These are phyloP conservation scores for Fistularia commersonii DNA, from an alignment of 2,797 vertebrate species.

Conservation along the genomic window DNA sequence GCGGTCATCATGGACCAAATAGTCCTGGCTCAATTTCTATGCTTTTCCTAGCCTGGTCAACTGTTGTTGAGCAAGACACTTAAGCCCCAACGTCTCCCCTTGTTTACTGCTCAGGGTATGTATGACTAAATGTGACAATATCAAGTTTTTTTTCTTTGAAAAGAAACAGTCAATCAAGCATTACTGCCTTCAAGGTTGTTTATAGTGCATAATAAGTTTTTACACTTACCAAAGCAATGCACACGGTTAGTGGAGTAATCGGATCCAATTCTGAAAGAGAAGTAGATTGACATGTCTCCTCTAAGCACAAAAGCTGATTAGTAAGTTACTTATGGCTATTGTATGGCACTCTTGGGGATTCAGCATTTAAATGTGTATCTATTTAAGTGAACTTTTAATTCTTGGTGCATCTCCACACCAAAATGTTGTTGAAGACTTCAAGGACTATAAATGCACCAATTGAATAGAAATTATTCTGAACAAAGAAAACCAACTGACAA, in stretches of 20 bases:
- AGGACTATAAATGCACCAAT: slow-evolving; percentile 27
- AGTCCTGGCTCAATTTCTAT: too few species aligned
- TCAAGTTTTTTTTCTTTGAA: too few species aligned
- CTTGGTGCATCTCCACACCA: slow-evolving; percentile 33
- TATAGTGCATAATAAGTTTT: background rate
- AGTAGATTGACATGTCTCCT: slow-evolving; percentile 52
- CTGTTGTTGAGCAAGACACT: too few species aligned
- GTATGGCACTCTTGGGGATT: slow-evolving; percentile 40
- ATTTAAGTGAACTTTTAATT: slow-evolving; percentile 46
- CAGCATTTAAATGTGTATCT: slow-evolving; percentile 35
- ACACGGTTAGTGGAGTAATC: background rate
- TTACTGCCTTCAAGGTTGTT: background rate
- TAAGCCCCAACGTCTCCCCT: too few species aligned
- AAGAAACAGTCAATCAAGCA: too few species aligned
- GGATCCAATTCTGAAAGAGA: slow-evolving; percentile 18
- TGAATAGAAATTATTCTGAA: slow-evolving; percentile 16
- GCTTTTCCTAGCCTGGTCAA: too few species aligned
- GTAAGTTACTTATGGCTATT: slow-evolving; percentile 29
- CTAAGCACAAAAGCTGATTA: slow-evolving; percentile 54
- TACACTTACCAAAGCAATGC: background rate
- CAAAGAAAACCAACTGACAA: background rate
- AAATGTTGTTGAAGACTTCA: slow-evolving; percentile 39
- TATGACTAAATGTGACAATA: too few species aligned
- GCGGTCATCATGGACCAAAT: too few species aligned
- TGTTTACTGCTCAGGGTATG: too few species aligned